Conservation (phyloP, 2,888 invertebrate genomes). For the Oscheius sp. region DNA sequence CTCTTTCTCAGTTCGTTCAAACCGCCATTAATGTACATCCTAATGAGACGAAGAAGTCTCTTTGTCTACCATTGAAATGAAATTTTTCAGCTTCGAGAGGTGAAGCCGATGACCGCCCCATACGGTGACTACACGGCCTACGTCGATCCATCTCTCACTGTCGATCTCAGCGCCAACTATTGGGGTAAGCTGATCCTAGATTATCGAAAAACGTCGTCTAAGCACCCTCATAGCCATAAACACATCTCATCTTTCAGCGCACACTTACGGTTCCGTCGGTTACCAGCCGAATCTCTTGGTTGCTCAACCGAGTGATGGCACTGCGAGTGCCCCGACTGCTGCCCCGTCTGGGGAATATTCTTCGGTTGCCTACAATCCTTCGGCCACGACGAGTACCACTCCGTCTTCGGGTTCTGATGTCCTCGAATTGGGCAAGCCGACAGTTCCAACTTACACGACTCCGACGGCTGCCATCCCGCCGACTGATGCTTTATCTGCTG, state of each 20-base stretch:
- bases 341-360: slow-evolving; percentile 19
- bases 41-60: slow-evolving; percentile 29
- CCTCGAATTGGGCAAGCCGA: slow-evolving; percentile 32
- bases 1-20: slow-evolving; percentile 36
- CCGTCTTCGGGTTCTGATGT: slow-evolving; percentile 25
- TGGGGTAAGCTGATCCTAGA: slow-evolving; percentile 25
- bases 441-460: slow-evolving; percentile 34
- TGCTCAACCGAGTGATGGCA: background rate
- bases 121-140: slow-evolving; percentile 26
- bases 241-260: slow-evolving; percentile 29
- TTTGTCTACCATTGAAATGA: slow-evolving; percentile 14
- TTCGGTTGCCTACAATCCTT: background rate
- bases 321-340: background rate
- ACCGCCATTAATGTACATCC: slow-evolving; percentile 28
- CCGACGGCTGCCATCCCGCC: slow-evolving; percentile 31
- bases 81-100: slow-evolving; percentile 31
- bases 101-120: slow-evolving; percentile 30
- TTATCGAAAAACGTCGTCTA: background rate
- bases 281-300: slow-evolving; percentile 26
- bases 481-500: slow-evolving; percentile 27
- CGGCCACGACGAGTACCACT: slow-evolving; percentile 3
- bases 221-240: slow-evolving; percentile 4
- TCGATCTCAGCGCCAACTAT: slow-evolving; percentile 33
- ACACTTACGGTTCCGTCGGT: slow-evolving; percentile 29
- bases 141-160: slow-evolving; percentile 29